These are phyloP conservation scores for Porites rus DNA, from an alignment of 92 coral and sea anemone species.

Conservation along the genomic window DNA sequence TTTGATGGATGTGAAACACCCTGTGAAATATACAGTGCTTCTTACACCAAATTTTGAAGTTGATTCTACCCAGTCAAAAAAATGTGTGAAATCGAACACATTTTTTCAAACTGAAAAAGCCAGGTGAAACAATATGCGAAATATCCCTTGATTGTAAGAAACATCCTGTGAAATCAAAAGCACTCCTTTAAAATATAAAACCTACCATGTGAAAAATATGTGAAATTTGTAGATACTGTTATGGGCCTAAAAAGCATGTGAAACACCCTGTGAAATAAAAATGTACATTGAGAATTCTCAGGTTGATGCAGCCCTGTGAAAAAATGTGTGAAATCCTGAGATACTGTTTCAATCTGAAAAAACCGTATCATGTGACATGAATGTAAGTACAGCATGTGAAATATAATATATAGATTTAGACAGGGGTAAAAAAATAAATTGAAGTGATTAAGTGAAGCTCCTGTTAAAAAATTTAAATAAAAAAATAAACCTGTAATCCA, in stretches of 20 bases:
- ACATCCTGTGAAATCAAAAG: conserved; percentile 20
- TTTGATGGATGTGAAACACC: neutral
- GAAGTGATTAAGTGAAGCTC: no score
- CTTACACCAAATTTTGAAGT: neutral
- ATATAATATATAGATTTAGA: no score
- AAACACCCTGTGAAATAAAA: neutral
- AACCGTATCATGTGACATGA: neutral
- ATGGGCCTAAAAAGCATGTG: conserved; percentile 1
- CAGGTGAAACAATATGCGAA: neutral
- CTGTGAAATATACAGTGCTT: neutral
- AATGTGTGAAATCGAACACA: neutral
- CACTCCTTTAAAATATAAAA: no score
- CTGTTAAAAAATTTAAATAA: no score
- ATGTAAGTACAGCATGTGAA: neutral
- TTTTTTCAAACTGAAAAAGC: neutral
- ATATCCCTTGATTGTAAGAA: neutral
- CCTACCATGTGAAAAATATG: no score
- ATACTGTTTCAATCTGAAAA: no score
- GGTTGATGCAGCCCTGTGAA: neutral
- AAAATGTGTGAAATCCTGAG: conserved; percentile 5
- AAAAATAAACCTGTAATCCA: no score
- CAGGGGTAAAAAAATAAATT: no score
- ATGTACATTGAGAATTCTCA: no score
- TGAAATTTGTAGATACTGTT: neutral
- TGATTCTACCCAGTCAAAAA: neutral